These are phyloP conservation scores for Lamellibrachia luymesi DNA, from an alignment of 1,140 invertebrate genomes.

Conservation along the genomic window DNA sequence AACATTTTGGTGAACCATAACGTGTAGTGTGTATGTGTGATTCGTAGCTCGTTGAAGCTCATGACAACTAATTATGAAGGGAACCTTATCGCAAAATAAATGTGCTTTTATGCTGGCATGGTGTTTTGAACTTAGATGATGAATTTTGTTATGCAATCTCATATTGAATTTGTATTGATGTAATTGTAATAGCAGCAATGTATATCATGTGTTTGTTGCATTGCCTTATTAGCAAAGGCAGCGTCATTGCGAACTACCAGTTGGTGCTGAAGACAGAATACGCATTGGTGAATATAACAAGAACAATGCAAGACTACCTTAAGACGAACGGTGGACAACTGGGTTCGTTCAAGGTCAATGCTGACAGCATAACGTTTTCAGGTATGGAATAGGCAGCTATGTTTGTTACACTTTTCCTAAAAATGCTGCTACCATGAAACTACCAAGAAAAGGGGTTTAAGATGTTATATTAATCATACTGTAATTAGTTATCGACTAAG, in stretches of 20 bases:
- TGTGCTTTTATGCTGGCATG: no score
- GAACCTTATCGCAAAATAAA: no score
- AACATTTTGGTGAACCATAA: no score
- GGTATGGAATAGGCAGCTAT: neutral
- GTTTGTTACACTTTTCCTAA: no score
- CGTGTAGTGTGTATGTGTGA: no score
- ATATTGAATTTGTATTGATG: neutral
- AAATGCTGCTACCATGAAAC: no score
- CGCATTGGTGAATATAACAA: neutral
- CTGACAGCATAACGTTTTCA: neutral
- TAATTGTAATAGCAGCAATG: neutral
- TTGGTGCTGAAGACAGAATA: neutral
- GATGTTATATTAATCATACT: no score
- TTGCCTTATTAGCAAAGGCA: neutral
- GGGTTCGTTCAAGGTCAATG: neutral
- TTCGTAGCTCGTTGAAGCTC: neutral
- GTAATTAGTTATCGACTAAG: no score
- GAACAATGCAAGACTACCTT: neutral
- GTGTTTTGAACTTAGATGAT: neutral
- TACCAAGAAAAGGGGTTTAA: no score
- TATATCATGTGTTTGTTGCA: neutral
- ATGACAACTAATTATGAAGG: neutral
- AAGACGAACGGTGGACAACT: neutral
- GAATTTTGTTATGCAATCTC: neutral
- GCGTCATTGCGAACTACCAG: neutral